Base-by-base conservation (phyloP, 2,113 vertebrate genomes). In the Peromyscus polionotus region DNA sequence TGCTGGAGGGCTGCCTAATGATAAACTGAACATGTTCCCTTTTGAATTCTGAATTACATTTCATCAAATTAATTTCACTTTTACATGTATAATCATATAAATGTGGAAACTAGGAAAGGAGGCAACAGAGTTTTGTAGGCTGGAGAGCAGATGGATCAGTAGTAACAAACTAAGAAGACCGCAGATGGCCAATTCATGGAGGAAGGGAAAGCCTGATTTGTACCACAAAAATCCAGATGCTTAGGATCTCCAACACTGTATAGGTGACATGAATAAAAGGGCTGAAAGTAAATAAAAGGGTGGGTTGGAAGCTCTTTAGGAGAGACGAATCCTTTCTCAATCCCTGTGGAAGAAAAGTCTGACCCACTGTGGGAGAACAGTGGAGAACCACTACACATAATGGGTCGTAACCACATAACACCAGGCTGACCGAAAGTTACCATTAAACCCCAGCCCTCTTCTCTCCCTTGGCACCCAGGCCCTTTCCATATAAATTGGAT, bases 61-160 rank as follows among this genome's bases (percentile, higher is more conserved):
- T 97, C 33, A 86, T 48, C 4, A 90, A 90, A 90, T 12, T 75
- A 39, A 72, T 76, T 96, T 96, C 65, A 45, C 86, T 91, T 95
- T 91, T 90, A 94, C 0, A 94, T 87, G 26, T 12, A 94, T 77
- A 67, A 86, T 39, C 20, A 75, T 14, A 45, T 9, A 33, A 94
- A 26, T 61, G 31, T 33, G 51, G 20, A 93, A 7, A 92, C 92
- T 88, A 76, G 63, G 10, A 95, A 92, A 91, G 33, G 31, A 95
- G 81, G 17, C 42, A 92, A 75, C 51, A 76, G 59, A 92, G 28
- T 94, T 88, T 48, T 85, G 24, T 59, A 95, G 11, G 42, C 26
- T 90, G 24, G 7, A 93, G 88, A 86, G 68, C 39, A 90, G 83
- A 84, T 20, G n/a, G 65, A 65, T 76, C n/a, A 95, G 92, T 57